phyloP scores from a whole-genome alignment of 2,888 invertebrate genomes.

The Smittia aterrima region DNA sequence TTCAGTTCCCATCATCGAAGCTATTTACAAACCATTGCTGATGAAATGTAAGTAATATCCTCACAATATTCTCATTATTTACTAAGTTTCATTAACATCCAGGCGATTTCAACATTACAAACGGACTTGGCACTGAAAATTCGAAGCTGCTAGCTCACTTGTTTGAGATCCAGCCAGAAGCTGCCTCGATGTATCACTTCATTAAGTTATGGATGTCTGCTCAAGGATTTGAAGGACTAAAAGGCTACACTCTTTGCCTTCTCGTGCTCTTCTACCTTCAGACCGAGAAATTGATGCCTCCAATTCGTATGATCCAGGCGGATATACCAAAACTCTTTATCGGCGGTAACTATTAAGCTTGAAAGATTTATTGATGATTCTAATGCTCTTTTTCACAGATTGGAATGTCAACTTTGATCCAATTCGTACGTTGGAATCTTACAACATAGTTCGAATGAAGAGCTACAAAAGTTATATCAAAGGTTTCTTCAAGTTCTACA shows the following conservation, averaged over 20 bases:
- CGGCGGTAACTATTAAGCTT: too few relatives aligned
- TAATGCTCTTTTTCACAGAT: too few relatives aligned
- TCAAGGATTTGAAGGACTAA: background rate
- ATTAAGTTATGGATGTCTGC: background rate
- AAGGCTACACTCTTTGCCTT: background rate
- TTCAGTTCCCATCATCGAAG: background rate
- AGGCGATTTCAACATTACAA: conserved; percentile 3
- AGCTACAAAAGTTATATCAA: background rate
- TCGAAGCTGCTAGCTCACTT: conserved; percentile 9
- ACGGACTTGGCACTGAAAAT: conserved; percentile 13
- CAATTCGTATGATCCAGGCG: too few relatives aligned
- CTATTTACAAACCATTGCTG: background rate
- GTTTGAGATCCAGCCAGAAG: conserved; percentile 22
- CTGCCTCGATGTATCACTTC: background rate
- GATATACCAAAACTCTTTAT: too few relatives aligned
- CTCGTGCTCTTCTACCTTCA: conserved; percentile 21
- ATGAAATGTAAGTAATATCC: background rate
- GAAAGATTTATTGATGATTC: too few relatives aligned
- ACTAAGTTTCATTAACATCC: background rate
- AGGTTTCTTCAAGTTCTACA: conserved; percentile 24
- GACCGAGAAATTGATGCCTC: background rate
- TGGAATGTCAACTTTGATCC: conserved; percentile 4
- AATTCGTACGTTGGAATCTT: background rate
- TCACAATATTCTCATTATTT: background rate
- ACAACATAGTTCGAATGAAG: background rate